Evolutionary conservation across 92 coral and sea anemone genomes (phyloP), one percentile per base, ranked within the genome.

Genomic region (Pocillopora meandrina): DNA sequence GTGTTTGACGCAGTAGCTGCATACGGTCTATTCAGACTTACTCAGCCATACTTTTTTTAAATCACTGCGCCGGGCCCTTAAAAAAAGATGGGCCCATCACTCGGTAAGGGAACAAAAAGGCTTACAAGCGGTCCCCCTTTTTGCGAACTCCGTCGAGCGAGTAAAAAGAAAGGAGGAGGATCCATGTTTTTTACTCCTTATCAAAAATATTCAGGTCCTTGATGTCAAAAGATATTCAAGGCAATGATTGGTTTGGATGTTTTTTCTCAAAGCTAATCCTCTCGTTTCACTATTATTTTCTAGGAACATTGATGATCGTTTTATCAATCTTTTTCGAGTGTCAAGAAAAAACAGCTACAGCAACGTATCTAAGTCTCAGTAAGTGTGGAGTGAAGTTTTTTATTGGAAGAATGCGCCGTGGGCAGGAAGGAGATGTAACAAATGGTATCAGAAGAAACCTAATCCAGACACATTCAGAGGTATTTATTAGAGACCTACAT

Each of bases 321-420:
- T 71, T 58, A 60, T 89, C 61, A 84, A 80, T 17, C 67, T 89
- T 34, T 70, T 89, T 63, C 82, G 92, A 26, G 89, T 89, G 56
- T 65, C 88, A 36, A 76, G 74, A 18, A 84, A 76, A 57, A 72
- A 21, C 65, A 17, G 70, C 6, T 35, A 17, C 36, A 76, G 62
- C 31, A 72, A 77, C 10, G 67, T 82, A 1, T 89, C 92, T 2
- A 63, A 60, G 59, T 71, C 78, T 11, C 86, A 90, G 66, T 92
- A 92, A 92, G 84, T 92, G 21, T 92, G 92, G 95, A 92, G 93
- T 68, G 90, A 92, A 31, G 67, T 92, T 52, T 86, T 92, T 60
- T 76, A 80, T 63, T 89, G 92, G 92, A 61, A 69, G 2, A 84
- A 84, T 21, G 75, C 60, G 12, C 69, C 73, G 9, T 31, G 20